Percentiles rank a stretch among this genome's conserved stretches.
These are phyloP conservation scores for Drosophila nr. medialis DNA, from an alignment of 2,888 invertebrate genomes.

Conservation along the genomic window DNA sequence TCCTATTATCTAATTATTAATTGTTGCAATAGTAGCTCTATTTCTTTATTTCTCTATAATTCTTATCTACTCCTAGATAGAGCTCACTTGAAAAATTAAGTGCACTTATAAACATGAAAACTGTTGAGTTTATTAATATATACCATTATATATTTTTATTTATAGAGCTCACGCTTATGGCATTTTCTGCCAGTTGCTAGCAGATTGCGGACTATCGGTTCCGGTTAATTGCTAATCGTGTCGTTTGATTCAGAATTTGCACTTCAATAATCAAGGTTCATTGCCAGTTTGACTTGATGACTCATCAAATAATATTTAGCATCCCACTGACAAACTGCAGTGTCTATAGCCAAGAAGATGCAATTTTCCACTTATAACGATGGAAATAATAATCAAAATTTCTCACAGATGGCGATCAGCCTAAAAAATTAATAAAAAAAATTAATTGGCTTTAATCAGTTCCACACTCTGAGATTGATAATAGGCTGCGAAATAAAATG, in stretches of 20 bases:
- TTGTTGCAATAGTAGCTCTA: background rate
- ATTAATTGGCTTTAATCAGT: too few relatives aligned
- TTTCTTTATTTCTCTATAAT: background rate
- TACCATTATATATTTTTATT: background rate
- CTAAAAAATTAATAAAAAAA: conserved; percentile 40
- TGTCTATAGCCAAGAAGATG: conserved; percentile 88
- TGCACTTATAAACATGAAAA: conserved; percentile 3
- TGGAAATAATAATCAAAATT: conserved; percentile 88
- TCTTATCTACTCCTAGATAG: conserved; percentile 12
- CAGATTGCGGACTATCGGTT: conserved; percentile 30
- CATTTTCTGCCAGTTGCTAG: conserved; percentile 15
- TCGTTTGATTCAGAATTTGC: conserved; percentile 1
- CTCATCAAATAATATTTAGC: conserved; percentile 85
- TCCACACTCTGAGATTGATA: background rate
- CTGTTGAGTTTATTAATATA: conserved; percentile 7
- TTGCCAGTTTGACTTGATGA: conserved; percentile 22
- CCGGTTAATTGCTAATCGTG: conserved; percentile 19
- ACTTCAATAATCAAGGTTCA: background rate
- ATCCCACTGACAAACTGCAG: conserved; percentile 90
- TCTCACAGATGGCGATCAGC: conserved; percentile 88
- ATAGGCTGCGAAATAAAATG: background rate
- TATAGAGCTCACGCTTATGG: conserved; percentile 6
- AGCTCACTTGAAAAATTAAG: background rate
- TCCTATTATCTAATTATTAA: background rate
- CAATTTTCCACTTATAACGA: conserved; percentile 89